Percentiles rank a stretch among this genome's conserved stretches.
phyloP scores from a whole-genome alignment of 2,113 vertebrate genomes.

The Cryptotis parvus region DNA sequence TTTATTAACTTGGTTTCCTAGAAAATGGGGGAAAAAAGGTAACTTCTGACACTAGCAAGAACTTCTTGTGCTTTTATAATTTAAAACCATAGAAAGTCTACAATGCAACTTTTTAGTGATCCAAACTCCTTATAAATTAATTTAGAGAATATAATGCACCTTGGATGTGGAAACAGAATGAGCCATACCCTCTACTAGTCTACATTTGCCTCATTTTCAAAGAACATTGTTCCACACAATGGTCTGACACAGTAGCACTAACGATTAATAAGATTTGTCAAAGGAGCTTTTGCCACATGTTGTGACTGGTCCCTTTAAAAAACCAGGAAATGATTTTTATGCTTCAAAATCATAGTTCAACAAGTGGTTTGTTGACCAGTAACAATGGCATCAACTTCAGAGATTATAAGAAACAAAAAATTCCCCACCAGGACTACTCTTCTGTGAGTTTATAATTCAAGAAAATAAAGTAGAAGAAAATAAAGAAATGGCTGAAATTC shows the following conservation, averaged over 20 bases:
- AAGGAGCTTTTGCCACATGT: background rate
- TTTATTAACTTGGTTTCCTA: constrained; percentile 34
- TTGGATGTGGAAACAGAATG: constrained; percentile 12
- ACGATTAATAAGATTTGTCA: background rate
- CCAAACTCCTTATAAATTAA: constrained; percentile 41
- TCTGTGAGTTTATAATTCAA: background rate
- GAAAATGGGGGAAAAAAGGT: constrained; percentile 12
- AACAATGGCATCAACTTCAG: background rate
- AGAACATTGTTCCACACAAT: background rate
- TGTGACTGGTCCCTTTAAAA: too few relatives aligned
- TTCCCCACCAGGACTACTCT: background rate
- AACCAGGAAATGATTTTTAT: too few relatives aligned
- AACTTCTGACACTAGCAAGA: constrained; percentile 31
- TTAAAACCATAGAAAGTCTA: constrained; percentile 1
- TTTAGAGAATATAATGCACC: constrained; percentile 26
- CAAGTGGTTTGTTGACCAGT: background rate
- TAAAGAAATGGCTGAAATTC: background rate
- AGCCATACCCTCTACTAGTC: background rate
- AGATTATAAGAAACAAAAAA: background rate
- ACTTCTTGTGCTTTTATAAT: constrained; percentile 35
- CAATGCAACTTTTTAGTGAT: constrained; percentile 21
- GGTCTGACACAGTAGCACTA: background rate
- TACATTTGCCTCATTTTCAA: constrained; percentile 10
- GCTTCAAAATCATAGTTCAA: constrained; percentile 26
- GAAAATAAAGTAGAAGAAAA: constrained; percentile 12